Base-by-base conservation (phyloP, 2,113 vertebrate genomes). In the Larimichthys polyactis region DNA sequence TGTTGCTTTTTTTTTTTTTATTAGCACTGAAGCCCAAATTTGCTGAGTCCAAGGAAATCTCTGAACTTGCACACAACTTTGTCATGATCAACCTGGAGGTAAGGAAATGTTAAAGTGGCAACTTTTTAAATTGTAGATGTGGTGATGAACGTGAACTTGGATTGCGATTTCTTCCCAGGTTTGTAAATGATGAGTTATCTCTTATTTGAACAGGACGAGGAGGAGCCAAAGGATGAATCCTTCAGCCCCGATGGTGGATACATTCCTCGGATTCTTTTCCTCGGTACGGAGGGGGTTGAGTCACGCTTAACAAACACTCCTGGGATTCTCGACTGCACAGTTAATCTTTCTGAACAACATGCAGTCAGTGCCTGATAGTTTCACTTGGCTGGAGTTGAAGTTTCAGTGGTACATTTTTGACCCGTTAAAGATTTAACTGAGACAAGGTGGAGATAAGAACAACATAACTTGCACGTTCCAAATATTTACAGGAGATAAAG, bases 21-120 rank as follows among this genome's bases (percentile, higher is more conserved):
- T 66, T 87, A 99, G 98, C 97, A 44, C 94, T 99, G 91, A 99
- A 99, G 93, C 98, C 98, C 65, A 99, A 98, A 91, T 99, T 99
- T 92, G 96, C 98, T 8, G 97, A 97, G 85, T 99, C 98, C 74
- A 97, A 97, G 94, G 98, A 99, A 91, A 99, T 99, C 90, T 97
- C 97, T 71, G 98, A 99, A 88, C 95, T 99, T 78, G 95, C 98
- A 2, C 98, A 99, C 95, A 99, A 99, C 96, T 99, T 99, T 92
- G 89, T 99, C 64, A 99, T 99, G 98, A 95, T 99, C 79, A 99
- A 99, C 92, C 90, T 99, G 81, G 97, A 99, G 97, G 98, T 99
- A 93, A 95, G 96, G 49, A 77, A 7, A 16, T 10, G 11, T 40
- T 32, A 14, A 8, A 66, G 49, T 27, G 40, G 2, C 15, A 11